Percentiles rank a stretch among this genome's conserved stretches.
Evolutionary conservation across 1,140 invertebrate species (phyloP).

Genomic region (Drosophila nikananu): DNA sequence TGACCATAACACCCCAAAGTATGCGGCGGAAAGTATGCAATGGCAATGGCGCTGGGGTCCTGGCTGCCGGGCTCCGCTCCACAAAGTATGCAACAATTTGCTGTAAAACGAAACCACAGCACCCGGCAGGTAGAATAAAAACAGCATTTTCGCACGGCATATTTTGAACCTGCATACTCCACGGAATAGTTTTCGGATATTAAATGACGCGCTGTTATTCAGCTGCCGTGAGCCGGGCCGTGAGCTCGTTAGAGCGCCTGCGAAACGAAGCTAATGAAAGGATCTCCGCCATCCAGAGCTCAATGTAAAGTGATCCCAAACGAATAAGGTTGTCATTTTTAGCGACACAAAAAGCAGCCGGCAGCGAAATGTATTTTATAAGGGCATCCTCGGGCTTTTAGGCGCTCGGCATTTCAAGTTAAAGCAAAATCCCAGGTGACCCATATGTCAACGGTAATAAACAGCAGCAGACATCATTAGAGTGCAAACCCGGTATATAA

Average conservation of each 20-base stretch:
- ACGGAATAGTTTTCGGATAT: slow-evolving; percentile 54
- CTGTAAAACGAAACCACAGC: slow-evolving; percentile 70
- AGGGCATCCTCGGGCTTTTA: slow-evolving; percentile 57
- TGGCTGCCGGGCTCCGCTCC: slow-evolving; percentile 15
- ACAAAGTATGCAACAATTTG: slow-evolving; percentile 75
- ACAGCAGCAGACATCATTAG: slow-evolving; percentile 36
- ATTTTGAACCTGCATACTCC: slow-evolving; percentile 19
- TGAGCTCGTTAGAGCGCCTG: slow-evolving; percentile 36
- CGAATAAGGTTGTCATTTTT: slow-evolving; percentile 27
- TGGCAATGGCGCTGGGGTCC: slow-evolving; percentile 12
- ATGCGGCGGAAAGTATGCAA: slow-evolving; percentile 37
- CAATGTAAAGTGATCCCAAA: slow-evolving; percentile 56
- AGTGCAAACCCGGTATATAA: slow-evolving; percentile 8
- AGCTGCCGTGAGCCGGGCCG: neutral
- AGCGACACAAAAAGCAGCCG: slow-evolving; percentile 51
- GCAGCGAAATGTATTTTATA: slow-evolving; percentile 45
- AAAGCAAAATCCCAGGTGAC: slow-evolving; percentile 68
- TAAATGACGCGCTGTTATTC: slow-evolving; percentile 28
- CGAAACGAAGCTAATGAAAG: slow-evolving; percentile 72
- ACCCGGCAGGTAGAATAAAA: slow-evolving; percentile 26
- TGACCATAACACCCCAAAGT: slow-evolving; percentile 61
- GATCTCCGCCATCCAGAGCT: slow-evolving; percentile 27
- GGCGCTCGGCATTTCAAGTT: slow-evolving; percentile 28
- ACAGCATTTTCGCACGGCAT: slow-evolving; percentile 59
- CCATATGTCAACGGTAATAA: slow-evolving; percentile 74